Conservation (phyloP, 2,797 vertebrate genomes). For the Hydrocynus forskahlii region DNA sequence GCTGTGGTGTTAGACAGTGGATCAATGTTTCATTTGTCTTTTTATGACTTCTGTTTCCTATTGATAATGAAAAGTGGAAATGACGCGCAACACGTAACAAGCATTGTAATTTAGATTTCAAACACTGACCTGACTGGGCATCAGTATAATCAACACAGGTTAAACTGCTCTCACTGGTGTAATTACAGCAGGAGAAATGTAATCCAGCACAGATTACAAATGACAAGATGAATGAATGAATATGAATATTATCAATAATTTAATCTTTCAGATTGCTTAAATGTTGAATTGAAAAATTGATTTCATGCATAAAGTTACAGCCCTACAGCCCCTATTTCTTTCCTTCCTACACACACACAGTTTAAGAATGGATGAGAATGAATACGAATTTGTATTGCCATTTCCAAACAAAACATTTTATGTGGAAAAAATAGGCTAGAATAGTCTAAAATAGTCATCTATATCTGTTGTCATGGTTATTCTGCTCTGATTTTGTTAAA, state of each 20-base stretch:
- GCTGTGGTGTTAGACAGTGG: neutral
- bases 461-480: neutral
- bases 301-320: neutral
- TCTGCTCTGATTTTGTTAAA: neutral
- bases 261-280: no score
- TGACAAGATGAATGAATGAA: no score
- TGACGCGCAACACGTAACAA: neutral
- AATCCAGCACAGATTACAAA: no score
- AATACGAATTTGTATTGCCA: no score
- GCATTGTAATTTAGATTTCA: neutral
- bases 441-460: no score
- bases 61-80: neutral
- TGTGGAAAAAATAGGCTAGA: no score
- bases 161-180: neutral
- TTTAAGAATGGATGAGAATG: no score
- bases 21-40: neutral
- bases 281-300: neutral
- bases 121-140: neutral
- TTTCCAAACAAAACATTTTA: no score
- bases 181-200: constrained; percentile 1
- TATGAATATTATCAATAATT: no score
- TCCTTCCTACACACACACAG: no score
- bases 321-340: no score
- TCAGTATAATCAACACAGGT: neutral
- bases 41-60: neutral